Evolutionary conservation across 2,888 invertebrate genomes (phyloP).

Genomic region (Drosophila buzzatii): DNA sequence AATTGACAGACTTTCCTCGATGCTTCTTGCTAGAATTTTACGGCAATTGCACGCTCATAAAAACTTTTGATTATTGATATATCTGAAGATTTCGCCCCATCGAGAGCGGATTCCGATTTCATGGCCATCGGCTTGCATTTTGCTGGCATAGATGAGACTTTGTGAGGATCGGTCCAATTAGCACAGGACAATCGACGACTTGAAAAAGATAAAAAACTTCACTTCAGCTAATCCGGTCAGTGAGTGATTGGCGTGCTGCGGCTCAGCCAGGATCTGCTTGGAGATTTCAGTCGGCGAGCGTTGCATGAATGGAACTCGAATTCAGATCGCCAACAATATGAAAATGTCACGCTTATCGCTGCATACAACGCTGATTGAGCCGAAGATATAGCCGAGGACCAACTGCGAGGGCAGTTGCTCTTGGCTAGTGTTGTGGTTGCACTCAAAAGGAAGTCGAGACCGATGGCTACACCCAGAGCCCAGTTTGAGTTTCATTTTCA

Average conservation of each 20-base stretch:
- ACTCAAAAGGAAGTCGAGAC: constrained; percentile 60
- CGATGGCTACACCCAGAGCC: constrained; percentile 48
- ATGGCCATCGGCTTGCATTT: constrained; percentile 60
- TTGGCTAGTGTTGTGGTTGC: constrained; percentile 71
- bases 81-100: constrained; percentile 17
- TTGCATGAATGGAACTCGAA: constrained; percentile 51
- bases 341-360: constrained; percentile 84
- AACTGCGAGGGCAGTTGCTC: constrained; percentile 24
- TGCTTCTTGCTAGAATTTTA: constrained; percentile 65
- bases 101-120: constrained; percentile 60
- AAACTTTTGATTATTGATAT: constrained; percentile 34
- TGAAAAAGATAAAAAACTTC: constrained; percentile 49
- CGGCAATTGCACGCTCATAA: constrained; percentile 56
- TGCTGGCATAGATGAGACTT: constrained; percentile 14
- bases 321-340: constrained; percentile 78
- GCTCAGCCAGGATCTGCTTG: constrained; percentile 43
- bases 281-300: constrained; percentile 64
- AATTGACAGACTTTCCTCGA: constrained; percentile 1
- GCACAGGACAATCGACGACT: constrained; percentile 34
- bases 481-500: constrained; percentile 43
- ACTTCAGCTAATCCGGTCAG: constrained; percentile 81
- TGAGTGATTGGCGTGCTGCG: constrained; percentile 79
- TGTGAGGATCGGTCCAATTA: constrained; percentile 67
- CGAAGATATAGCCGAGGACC: not conserved
- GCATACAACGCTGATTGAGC: constrained; percentile 14